phyloP scores from a whole-genome alignment of 64 coral and sea anemone species.

The Pocillopora damicornis region DNA sequence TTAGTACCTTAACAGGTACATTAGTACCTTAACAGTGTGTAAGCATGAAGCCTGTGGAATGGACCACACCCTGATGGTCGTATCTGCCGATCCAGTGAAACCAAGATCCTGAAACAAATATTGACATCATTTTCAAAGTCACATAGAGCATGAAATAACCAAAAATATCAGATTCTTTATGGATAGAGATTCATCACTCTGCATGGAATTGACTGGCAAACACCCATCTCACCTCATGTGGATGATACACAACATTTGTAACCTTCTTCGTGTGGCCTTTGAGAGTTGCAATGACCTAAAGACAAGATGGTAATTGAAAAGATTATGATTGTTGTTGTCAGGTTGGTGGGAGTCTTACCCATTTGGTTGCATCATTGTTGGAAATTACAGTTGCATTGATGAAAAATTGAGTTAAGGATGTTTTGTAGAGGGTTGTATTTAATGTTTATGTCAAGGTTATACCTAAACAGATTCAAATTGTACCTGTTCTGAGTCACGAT shows the following conservation, averaged over 20 bases:
- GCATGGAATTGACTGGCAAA: not conserved
- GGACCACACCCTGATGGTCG: constrained; percentile 90
- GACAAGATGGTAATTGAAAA: not conserved
- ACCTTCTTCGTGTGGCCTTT: constrained; percentile 97
- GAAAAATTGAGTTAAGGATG: not conserved
- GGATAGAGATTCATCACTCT: not conserved
- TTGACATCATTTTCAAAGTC: not conserved
- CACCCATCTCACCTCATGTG: constrained; percentile 62
- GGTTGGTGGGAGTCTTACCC: too few relatives aligned
- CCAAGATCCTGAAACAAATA: constrained; percentile 76
- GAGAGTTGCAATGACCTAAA: constrained; percentile 95
- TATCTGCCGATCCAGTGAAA: constrained; percentile 89
- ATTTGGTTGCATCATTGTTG: too few relatives aligned
- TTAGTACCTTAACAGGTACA: constrained; percentile 73
- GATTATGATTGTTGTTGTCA: not conserved
- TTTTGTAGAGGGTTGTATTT: not conserved
- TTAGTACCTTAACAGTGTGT: constrained; percentile 79
- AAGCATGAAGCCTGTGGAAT: constrained; percentile 79
- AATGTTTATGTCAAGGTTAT: not conserved
- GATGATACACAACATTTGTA: constrained; percentile 98
- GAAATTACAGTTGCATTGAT: too few relatives aligned
- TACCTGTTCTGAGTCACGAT: constrained; percentile 97
- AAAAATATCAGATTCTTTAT: not conserved
- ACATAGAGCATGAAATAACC: too few relatives aligned
- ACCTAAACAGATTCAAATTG: not conserved